Percentiles rank a stretch among this genome's conserved stretches.
Conservation (phyloP, 2,113 vertebrate genomes). For the Hydrolagus affinis region DNA sequence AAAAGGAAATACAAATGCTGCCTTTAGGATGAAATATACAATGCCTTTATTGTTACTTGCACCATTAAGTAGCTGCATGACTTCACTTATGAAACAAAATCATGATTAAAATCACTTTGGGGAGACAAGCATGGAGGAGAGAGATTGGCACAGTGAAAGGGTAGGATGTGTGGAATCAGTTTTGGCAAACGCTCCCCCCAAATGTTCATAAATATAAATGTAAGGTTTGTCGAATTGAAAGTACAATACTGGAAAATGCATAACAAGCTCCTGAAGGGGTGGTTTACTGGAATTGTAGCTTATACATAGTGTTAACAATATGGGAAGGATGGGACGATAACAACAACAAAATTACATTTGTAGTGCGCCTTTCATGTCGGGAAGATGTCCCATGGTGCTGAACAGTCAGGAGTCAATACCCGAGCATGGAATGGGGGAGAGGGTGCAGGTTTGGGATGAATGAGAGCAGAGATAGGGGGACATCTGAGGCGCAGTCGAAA, state of each 20-base stretch:
- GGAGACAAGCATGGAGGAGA: neutral
- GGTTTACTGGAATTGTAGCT: neutral
- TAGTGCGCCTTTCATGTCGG: too few relatives aligned
- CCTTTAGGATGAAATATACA: neutral
- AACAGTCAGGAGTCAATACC: too few relatives aligned
- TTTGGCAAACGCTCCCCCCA: too few relatives aligned
- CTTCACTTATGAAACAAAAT: neutral
- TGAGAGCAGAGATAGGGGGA: too few relatives aligned
- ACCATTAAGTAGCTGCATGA: neutral
- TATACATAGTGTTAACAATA: neutral
- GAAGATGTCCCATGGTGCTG: too few relatives aligned
- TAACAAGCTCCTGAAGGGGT: neutral
- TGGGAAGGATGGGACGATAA: neutral
- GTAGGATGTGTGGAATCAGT: neutral
- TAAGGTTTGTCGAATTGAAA: neutral
- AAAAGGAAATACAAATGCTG: neutral
- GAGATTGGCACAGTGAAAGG: neutral
- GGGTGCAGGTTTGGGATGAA: too few relatives aligned
- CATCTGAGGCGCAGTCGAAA: too few relatives aligned
- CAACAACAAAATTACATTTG: too few relatives aligned
- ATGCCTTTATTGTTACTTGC: neutral
- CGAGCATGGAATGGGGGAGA: too few relatives aligned
- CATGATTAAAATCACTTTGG: neutral
- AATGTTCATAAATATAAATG: neutral
- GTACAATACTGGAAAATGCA: neutral